Conservation (phyloP, 2,113 vertebrate species). For the Mobula birostris region DNA sequence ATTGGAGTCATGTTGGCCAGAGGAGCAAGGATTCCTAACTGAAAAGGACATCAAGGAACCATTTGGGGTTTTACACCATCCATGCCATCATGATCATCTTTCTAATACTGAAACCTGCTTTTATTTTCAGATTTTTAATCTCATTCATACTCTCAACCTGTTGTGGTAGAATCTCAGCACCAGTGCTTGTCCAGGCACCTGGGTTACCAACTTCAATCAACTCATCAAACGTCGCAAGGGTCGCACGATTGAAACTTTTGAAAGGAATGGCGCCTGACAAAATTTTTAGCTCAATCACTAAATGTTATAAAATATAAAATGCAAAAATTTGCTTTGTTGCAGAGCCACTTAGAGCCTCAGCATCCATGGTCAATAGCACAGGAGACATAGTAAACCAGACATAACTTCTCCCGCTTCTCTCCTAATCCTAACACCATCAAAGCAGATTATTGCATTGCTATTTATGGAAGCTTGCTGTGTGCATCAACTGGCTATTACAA, state of each 20-base stretch:
- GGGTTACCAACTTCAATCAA: not conserved
- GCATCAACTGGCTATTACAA: not conserved
- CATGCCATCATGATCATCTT: not conserved
- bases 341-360: not conserved
- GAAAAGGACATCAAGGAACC: not conserved
- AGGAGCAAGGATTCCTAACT: not conserved
- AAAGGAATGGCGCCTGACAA: not conserved
- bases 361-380: not conserved
- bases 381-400: not conserved
- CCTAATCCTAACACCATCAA: not conserved
- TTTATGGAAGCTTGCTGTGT: not conserved
- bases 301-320: not conserved
- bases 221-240: too few relatives aligned
- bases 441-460: not conserved
- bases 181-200: not conserved
- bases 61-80: not conserved
- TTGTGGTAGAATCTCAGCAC: not conserved
- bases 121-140: not conserved
- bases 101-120: not conserved
- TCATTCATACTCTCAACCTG: not conserved
- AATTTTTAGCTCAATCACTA: not conserved
- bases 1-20: not conserved
- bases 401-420: not conserved
- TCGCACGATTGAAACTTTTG: not conserved
- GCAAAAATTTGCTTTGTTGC: not conserved